Base-by-base conservation (phyloP, 2,113 vertebrate species). In the Chlamydotis undulata region DNA sequence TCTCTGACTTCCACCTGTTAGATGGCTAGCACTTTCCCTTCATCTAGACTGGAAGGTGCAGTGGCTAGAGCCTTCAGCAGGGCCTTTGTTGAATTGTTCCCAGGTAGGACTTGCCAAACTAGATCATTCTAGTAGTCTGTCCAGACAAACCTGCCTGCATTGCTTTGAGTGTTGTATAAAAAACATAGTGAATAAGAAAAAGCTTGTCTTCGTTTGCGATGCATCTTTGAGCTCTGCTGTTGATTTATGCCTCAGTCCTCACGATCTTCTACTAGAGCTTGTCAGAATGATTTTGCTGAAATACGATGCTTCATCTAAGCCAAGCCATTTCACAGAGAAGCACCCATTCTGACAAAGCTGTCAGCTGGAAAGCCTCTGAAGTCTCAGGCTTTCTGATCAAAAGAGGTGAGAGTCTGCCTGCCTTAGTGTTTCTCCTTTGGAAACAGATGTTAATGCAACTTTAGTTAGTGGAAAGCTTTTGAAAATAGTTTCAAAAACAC, bases 301-400 rank as follows among this genome's bases (percentile, higher is more conserved):
- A 94, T 91, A 78, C 1, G 57, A 55, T 80, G 89, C 60, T 94
- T 92, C 81, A 84, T 96, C 89, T 93, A 41, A 93, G 89, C 86
- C 61, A 84, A 92, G 59, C 37, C 26, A 28, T 94, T 96, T 96
- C 81, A 53, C 53, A 2, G 69, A 83, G 65, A 89, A 87, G 78
- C 88, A 59, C 75, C 52, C 77, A 43, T 96, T 97, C 84, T 97
- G 96, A 95, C 96, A 83, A 87, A 91, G 83, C 84, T 95, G 95
- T 94, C 95, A 91, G 75, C 73, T 3, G 1, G 81, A 96, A 94
- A 94, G 81, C 87, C 84, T 94, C 89, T 94, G 91, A 96, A 94
- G 93, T 96, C 45, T 93, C 1, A 2, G 80, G 89, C 87, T 95
- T 79, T 77, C 87, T 94, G 94, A 96, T 96, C 91, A 96, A 96